Conservation (phyloP, 2,797 vertebrate genomes). For the Chaetophractus vellerosus region DNA sequence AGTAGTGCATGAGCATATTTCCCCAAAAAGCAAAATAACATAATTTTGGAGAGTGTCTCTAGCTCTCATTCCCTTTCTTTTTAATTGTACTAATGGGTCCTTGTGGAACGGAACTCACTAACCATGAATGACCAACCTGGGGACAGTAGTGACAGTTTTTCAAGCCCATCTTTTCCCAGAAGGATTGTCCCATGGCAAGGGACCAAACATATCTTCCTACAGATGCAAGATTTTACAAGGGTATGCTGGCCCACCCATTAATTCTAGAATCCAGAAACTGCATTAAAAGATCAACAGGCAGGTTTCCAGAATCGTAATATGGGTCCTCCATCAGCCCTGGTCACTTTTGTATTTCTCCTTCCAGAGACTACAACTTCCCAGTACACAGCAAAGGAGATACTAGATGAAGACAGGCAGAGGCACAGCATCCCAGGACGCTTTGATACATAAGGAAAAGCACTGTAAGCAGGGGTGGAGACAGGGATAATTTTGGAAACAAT, state of each 20-base stretch:
- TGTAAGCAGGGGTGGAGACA: neutral
- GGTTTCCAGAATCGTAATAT: slow-evolving; percentile 36
- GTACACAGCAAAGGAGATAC: neutral
- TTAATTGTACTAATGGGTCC: neutral
- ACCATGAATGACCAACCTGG: neutral
- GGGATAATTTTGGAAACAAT: slow-evolving; percentile 42
- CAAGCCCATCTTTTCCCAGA: neutral
- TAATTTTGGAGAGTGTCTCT: neutral
- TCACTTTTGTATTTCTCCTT: neutral
- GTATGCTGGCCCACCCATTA: neutral
- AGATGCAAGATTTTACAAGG: slow-evolving; percentile 48
- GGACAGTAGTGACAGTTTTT: neutral
- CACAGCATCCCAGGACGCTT: neutral
- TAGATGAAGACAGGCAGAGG: neutral
- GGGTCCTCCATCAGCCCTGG: neutral
- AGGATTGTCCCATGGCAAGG: neutral
- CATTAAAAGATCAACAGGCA: neutral
- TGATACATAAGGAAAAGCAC: slow-evolving; percentile 14
- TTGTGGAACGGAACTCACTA: slow-evolving; percentile 25
- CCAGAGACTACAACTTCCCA: neutral
- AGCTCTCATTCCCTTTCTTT: slow-evolving; percentile 29
- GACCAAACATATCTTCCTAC: neutral
- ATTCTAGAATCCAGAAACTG: slow-evolving; percentile 19
- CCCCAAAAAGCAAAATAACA: slow-evolving; percentile 7
- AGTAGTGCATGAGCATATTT: neutral